These are phyloP conservation scores for Leptocoma aspasia DNA, from an alignment of 2,113 vertebrate species.

Conservation along the genomic window DNA sequence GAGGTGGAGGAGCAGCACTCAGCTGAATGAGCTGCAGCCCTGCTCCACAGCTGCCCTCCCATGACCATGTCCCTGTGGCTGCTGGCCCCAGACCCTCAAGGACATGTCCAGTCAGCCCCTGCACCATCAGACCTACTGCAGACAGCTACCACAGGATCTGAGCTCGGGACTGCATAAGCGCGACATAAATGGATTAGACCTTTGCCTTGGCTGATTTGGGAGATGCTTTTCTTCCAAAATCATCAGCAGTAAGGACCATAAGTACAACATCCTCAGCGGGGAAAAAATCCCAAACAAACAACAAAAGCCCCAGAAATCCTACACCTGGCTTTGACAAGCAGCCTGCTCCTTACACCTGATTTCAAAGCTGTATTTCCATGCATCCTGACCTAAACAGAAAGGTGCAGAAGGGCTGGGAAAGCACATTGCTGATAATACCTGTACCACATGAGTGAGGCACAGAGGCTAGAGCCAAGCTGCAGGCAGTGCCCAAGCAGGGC, in stretches of 20 bases:
- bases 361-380: not conserved
- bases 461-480: not conserved
- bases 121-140: not conserved
- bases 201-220: not conserved
- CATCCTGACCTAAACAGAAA: accelerated
- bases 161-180: not conserved
- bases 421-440: not conserved
- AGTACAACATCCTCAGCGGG: not conserved
- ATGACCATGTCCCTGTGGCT: accelerated
- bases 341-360: not conserved
- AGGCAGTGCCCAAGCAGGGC: not conserved
- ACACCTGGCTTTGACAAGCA: not conserved
- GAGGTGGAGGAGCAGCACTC: not conserved
- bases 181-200: not conserved
- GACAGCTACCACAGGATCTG: not conserved
- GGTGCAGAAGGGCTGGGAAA: not conserved
- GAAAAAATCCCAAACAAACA: not conserved
- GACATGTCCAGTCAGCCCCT: not conserved
- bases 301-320: not conserved
- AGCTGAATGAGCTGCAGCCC: not conserved
- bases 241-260: not conserved
- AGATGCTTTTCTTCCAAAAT: not conserved
- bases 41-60: not conserved
- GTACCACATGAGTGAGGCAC: accelerated
- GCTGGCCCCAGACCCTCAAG: not conserved